phyloP scores from a whole-genome alignment of 1,140 invertebrate genomes.

The Forficula auricularia region DNA sequence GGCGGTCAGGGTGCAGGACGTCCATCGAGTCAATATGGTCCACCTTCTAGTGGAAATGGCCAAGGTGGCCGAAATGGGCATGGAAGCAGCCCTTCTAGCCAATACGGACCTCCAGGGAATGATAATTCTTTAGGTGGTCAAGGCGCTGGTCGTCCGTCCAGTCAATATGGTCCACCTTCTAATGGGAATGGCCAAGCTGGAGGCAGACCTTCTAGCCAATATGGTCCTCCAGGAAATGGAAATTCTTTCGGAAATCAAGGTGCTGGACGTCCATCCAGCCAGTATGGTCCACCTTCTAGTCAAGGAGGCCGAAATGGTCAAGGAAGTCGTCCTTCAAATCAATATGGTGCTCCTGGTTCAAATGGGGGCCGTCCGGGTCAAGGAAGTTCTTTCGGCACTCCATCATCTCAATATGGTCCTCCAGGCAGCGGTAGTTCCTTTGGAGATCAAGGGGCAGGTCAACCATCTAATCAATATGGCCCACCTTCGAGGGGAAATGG shows the following conservation, averaged over 20 bases:
- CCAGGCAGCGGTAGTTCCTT: neutral
- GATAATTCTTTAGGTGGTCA: neutral
- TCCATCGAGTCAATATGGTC: too few species aligned
- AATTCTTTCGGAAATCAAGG: too few species aligned
- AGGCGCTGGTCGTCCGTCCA: slow-evolving; percentile 1
- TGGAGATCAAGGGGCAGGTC: neutral
- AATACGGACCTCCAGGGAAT: neutral
- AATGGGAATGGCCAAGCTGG: too few species aligned
- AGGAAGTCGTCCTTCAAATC: neutral
- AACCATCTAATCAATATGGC: slow-evolving; percentile 7
- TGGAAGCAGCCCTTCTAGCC: neutral
- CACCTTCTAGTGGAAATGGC: too few species aligned
- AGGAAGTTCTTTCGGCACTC: too few species aligned
- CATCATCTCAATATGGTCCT: neutral
- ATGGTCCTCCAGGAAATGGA: too few species aligned
- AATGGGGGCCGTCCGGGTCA: too few species aligned
- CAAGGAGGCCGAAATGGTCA: neutral
- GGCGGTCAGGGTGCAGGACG: too few species aligned
- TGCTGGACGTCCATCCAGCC: too few species aligned
- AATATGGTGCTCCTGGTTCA: neutral
- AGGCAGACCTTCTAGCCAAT: too few species aligned
- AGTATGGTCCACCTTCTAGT: slow-evolving; percentile 1
- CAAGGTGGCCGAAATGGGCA: too few species aligned
- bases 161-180: slow-evolving; percentile 6
- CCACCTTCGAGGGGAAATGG: too few species aligned